Conservation (phyloP, 30 jellyfish, hydroid and myxozoan genomes). For the Aurelia sp. region DNA sequence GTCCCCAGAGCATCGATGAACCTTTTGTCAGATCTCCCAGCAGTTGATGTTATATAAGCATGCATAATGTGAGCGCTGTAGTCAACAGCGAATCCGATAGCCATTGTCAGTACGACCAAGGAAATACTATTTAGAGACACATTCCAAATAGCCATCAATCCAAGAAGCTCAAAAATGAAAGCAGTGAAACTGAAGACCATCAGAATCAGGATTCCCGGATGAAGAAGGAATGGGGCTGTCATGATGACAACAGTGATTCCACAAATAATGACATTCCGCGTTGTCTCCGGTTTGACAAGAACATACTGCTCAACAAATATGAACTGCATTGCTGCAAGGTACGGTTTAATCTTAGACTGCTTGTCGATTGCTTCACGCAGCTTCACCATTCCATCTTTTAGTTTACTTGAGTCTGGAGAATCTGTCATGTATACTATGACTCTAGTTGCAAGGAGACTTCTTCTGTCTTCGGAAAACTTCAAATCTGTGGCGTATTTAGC, state of each 20-base stretch:
- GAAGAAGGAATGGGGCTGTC: conserved; percentile 79
- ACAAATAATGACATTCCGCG: conserved; percentile 63
- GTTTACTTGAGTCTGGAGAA: conserved; percentile 11
- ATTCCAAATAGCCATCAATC: conserved; percentile 68
- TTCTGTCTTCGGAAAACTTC: neutral
- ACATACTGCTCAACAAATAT: conserved; percentile 57
- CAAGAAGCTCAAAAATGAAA: conserved; percentile 76
- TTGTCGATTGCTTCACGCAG: conserved; percentile 20
- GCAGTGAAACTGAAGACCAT: conserved; percentile 71
- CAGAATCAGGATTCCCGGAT: conserved; percentile 76
- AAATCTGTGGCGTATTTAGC: conserved; percentile 9
- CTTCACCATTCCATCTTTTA: conserved; percentile 45
- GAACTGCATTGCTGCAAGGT: conserved; percentile 46
- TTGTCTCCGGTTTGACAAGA: conserved; percentile 62
- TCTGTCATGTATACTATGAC: conserved; percentile 21
- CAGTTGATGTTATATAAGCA: conserved; percentile 59
- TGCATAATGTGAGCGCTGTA: conserved; percentile 81
- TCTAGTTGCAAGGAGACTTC: conserved; percentile 22
- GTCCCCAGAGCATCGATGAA: conserved; percentile 26
- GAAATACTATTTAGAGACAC: conserved; percentile 64
- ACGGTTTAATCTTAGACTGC: neutral
- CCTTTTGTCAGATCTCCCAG: conserved; percentile 1
- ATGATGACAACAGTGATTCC: conserved; percentile 75
- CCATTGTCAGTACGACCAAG: conserved; percentile 56
- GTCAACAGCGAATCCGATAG: conserved; percentile 73